Evolutionary conservation across 2,113 vertebrate genomes (phyloP), one percentile per base, ranked within the genome.

Genomic region (Macquaria australasica): DNA sequence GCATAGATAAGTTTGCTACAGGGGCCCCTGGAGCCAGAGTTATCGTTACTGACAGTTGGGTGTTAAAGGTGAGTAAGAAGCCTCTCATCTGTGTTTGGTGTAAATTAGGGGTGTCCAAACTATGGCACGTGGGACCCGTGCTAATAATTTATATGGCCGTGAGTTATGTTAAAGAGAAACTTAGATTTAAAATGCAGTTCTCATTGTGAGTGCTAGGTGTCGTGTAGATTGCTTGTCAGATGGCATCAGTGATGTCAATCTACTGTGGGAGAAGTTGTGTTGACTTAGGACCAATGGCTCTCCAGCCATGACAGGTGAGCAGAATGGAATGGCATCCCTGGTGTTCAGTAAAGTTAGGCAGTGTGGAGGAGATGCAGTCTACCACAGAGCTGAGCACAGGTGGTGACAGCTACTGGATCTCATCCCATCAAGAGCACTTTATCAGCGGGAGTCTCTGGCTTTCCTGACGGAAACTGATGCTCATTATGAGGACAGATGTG

Each of bases 31-130:
- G 97, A 41, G 97, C 97, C 0, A 93, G 97, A 28, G 96, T 98
- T 28, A 96, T 99, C 0, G 96, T 99, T 18, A 99, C 98, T 0
- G 97, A 99, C 94, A 97, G 95, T 0, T 99, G 98, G 98, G 96
- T 99, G 75, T 95, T 94, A 41, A 94, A 94, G 88, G 93, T 91
- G 73, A 79, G 74, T 31, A 34, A 53, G 9, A 41, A 4, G 12
- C 23, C 21, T 21, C 3, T 53, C 3, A n/a, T 39, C 15, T 53
- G 3, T 34, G 16, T 23, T 55, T 62, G 56, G 56, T 48, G 18
- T 5, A 62, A 48, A 62, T 31, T 20, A 25, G 5, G 16, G 34
- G 1, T 39, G 21, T 18, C 73, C 37, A 31, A 14, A 18, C 21
- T 34, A 50, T 5, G 8, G 10, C 10, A 18, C 1, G 39, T 0